Evolutionary conservation across 2,113 vertebrate species (phyloP).

Genomic region (Mustela lutreola): DNA sequence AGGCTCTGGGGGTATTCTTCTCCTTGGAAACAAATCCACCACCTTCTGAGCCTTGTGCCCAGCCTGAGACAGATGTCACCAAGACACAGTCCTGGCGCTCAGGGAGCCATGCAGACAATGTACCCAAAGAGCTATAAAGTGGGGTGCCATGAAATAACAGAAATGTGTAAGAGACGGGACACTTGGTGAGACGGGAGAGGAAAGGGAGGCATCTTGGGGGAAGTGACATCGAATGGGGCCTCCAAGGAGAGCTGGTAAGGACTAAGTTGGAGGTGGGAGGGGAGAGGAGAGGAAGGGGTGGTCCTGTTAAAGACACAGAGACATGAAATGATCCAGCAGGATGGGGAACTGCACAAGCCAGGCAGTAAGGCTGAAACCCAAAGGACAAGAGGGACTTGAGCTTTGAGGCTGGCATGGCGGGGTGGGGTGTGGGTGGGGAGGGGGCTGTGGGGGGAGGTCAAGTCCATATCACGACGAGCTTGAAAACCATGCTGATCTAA

Average conservation of each 20-base stretch:
- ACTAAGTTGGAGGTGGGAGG: not conserved
- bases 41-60: not conserved
- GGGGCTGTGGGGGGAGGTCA: not conserved
- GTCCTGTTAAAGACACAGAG: not conserved
- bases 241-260: not conserved
- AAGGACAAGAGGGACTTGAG: rapidly evolving
- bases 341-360: not conserved
- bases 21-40: not conserved
- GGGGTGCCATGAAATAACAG: not conserved
- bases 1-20: not conserved
- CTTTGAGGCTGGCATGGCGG: rapidly evolving
- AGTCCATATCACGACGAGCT: not conserved
- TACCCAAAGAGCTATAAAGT: not conserved
- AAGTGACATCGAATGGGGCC: not conserved
- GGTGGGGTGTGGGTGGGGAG: no score
- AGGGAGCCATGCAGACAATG: no score
- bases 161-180: not conserved
- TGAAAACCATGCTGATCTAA: not conserved
- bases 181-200: not conserved
- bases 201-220: not conserved
- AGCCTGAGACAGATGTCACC: not conserved
- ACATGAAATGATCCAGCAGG: not conserved
- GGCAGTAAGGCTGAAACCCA: not conserved
- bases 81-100: not conserved
- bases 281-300: not conserved